These are phyloP conservation scores for Nycticebus coucang DNA, from an alignment of 2,113 vertebrate species.

Conservation along the genomic window DNA sequence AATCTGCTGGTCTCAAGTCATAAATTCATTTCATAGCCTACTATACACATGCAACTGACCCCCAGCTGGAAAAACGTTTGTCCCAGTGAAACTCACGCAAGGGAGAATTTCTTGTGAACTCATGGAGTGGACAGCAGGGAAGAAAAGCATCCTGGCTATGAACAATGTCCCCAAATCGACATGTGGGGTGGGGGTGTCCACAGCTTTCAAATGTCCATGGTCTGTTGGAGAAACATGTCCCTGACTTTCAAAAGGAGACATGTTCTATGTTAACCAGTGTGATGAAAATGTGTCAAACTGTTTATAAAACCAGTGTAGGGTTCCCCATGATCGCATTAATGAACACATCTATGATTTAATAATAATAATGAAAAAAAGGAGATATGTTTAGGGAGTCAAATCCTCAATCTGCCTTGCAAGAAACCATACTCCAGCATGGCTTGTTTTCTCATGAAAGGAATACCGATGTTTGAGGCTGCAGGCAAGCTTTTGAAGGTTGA, in stretches of 20 bases:
- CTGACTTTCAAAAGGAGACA: background rate
- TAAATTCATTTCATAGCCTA: background rate
- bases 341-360: no score
- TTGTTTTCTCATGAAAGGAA: background rate
- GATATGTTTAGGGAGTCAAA: background rate
- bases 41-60: background rate
- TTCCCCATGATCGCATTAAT: no score
- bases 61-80: background rate
- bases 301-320: no score
- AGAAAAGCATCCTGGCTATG: background rate
- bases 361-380: no score
- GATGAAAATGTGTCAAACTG: no score
- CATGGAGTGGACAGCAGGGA: background rate
- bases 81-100: background rate
- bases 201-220: background rate
- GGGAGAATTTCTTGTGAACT: background rate
- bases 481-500: background rate
- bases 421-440: background rate
- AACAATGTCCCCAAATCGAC: background rate
- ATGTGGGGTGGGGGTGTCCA: no score
- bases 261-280: no score
- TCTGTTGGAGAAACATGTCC: no score
- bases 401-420: background rate
- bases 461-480: background rate
- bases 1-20: background rate